Evolutionary conservation across 2,797 vertebrate species (phyloP).

Genomic region (Vultur gryphus): DNA sequence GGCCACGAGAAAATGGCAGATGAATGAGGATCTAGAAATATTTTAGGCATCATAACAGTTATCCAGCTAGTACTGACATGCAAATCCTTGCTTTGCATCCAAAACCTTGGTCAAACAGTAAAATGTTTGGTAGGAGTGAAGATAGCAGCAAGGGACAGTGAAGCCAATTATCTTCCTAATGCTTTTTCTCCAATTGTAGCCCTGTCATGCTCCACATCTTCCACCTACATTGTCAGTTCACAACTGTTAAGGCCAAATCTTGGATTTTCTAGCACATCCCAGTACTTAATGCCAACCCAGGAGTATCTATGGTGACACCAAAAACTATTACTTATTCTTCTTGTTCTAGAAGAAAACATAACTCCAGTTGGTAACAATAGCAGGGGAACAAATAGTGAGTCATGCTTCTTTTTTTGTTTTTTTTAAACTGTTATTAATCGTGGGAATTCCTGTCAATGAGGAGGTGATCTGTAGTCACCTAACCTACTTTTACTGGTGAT

Average conservation of each 20-base stretch:
- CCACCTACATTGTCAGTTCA: neutral
- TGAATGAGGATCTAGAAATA: neutral
- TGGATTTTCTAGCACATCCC: neutral
- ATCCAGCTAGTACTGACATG: neutral
- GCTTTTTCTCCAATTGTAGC: neutral
- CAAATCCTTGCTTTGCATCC: neutral
- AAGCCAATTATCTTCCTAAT: neutral
- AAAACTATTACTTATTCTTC: neutral
- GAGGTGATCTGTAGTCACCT: conserved; percentile 39
- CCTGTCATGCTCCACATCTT: neutral
- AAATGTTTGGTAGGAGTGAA: neutral
- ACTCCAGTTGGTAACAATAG: conserved; percentile 12
- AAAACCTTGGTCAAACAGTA: neutral
- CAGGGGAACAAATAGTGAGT: conserved; percentile 12
- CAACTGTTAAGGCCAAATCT: neutral
- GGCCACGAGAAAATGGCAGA: neutral
- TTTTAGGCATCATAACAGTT: neutral
- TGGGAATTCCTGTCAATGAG: conserved; percentile 57
- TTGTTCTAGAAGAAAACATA: conserved; percentile 6
- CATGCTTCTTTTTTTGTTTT: neutral
- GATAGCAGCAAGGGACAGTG: neutral
- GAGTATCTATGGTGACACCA: neutral
- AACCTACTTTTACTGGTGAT: conserved; percentile 46
- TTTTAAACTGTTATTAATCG: conserved; percentile 43
- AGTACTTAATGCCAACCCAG: neutral